Evolutionary conservation across 92 coral and sea anemone genomes (phyloP).

Genomic region (Epizoanthus illoricatus): DNA sequence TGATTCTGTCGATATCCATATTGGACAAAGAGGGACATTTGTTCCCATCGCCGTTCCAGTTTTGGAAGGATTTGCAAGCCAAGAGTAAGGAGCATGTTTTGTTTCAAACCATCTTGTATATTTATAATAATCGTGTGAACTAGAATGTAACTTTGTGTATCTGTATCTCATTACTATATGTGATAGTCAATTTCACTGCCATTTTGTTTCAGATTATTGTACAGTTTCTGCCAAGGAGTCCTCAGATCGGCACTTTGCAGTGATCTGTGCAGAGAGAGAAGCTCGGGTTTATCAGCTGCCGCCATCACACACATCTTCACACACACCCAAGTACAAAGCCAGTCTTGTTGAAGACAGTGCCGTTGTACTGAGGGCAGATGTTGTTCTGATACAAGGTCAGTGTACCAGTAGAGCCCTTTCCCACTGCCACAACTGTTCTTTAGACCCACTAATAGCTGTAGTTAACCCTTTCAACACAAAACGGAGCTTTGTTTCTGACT

Average conservation of each 20-base stretch:
- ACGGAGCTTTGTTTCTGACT: too few relatives aligned
- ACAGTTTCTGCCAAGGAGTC: conserved; percentile 59
- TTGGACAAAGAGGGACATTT: conserved; percentile 86
- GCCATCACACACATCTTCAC: conserved; percentile 38
- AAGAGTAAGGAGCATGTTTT: conserved; percentile 41
- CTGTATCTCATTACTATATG: too few relatives aligned
- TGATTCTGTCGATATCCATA: conserved; percentile 68
- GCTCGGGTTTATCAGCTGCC: conserved; percentile 60
- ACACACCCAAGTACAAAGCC: conserved; percentile 69
- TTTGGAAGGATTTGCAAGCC: conserved; percentile 73
- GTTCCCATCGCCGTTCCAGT: conserved; percentile 91
- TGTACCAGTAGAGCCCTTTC: neutral
- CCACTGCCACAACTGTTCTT: too few relatives aligned
- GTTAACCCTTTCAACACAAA: too few relatives aligned
- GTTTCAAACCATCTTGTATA: neutral
- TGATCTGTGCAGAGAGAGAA: conserved; percentile 85
- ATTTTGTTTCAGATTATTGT: conserved; percentile 40
- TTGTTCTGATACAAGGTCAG: conserved; percentile 87
- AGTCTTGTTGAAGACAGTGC: conserved; percentile 68
- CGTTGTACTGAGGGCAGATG: conserved; percentile 73
- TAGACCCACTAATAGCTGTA: too few relatives aligned
- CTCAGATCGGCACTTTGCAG: conserved; percentile 81
- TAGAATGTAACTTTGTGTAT: too few relatives aligned
- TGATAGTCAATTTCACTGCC: too few relatives aligned
- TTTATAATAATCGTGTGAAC: too few relatives aligned